Evolutionary conservation across 2,797 vertebrate species (phyloP), one percentile per base, ranked within the genome.

Genomic region (Hephaestus fuliginosus): DNA sequence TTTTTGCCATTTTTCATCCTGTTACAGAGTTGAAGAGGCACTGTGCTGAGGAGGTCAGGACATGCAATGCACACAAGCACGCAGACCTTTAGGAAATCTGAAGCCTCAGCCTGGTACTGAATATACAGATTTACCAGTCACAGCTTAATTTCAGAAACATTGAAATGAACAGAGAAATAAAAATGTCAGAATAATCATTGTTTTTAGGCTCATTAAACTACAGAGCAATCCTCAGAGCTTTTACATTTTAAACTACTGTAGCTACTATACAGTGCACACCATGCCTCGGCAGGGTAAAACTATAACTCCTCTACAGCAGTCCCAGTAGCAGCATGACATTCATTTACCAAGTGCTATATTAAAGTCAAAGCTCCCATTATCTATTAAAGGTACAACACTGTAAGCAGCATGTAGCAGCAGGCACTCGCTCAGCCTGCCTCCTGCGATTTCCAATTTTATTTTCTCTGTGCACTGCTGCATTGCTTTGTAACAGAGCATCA

Each of bases 1-100:
- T 65, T 51, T 71, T 53, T 58, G 17, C 65, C 41, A 49, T 76
- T 68, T 76, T 85, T 81, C 14, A 51, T 48, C 9, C 9, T 4
- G 55, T 53, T n/a, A 12, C 44, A 20, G 70, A 52, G 18, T 81
- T 70, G 61, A 62, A 68, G 28, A 12, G 63, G 71, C 20, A 55
- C 10, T 43, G 76, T 25, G 53, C 33, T 64, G 53, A 74, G 25
- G 60, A 49, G 68, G 28, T 13, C 14, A 20, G 3, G 62, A 66
- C n/a, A 22, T 25, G 15, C 4, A 48, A 60, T n/a, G 17, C 20
- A 28, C 33, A n/a, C 1, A 39, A 33, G 36, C 14, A 55, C 5
- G 48, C 17, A 60, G 41, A 72, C 18, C 25, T 20, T 57, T 46
- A 36, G 3, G 5, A 58, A 17, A 48, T 44, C 39, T 20, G 52